phyloP scores from a whole-genome alignment of 2,888 invertebrate species.

The Conomelus anceps region DNA sequence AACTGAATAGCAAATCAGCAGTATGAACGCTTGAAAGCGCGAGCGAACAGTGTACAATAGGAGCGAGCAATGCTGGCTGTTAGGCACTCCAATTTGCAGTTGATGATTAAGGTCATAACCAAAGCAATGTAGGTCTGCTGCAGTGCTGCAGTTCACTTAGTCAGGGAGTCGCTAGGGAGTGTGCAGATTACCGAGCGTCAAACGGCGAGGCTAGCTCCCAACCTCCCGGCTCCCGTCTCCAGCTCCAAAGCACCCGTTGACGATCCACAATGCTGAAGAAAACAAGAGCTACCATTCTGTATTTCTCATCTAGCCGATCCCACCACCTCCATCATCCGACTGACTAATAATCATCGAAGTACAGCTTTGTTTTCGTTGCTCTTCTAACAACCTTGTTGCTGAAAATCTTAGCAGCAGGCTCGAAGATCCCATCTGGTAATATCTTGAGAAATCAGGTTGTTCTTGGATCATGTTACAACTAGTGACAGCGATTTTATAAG shows the following conservation, averaged over 20 bases:
- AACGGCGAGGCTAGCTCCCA: too few relatives aligned
- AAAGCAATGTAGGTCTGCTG: background rate
- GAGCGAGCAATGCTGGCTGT: too few relatives aligned
- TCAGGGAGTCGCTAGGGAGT: background rate
- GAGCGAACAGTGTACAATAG: too few relatives aligned
- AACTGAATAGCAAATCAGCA: background rate
- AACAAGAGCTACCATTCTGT: background rate
- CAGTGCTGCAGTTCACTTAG: background rate
- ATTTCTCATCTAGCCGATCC: background rate
- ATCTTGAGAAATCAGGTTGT: background rate
- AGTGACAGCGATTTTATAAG: too few relatives aligned
- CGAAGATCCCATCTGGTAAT: background rate
- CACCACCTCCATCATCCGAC: background rate
- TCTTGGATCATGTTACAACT: too few relatives aligned
- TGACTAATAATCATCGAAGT: background rate
- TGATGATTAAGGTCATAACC: background rate
- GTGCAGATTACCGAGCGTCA: background rate
- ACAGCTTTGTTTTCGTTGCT: background rate
- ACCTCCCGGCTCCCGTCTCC: too few relatives aligned
- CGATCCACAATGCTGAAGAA: too few relatives aligned
- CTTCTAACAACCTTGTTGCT: background rate
- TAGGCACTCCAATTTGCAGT: background rate
- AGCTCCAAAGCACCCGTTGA: too few relatives aligned
- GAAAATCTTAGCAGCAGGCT: background rate
- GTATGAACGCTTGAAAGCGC: background rate